Percentiles rank a stretch among this genome's conserved stretches.
Conservation (phyloP, 1,140 invertebrate species). For the Drosophila nasuta region DNA sequence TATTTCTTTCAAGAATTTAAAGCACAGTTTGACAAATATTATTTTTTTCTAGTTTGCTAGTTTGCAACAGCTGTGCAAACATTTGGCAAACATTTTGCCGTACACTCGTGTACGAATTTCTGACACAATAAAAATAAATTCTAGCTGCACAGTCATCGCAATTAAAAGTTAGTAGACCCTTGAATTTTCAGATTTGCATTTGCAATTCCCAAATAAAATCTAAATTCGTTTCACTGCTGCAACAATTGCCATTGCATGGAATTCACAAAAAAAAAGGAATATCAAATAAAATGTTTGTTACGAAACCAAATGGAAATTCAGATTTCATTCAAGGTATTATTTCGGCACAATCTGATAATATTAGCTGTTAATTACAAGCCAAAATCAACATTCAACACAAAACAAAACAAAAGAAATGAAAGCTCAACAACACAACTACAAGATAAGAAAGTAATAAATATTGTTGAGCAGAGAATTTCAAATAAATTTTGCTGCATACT, state of each 20-base stretch:
- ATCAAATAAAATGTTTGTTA: neutral
- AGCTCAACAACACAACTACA: too few relatives aligned
- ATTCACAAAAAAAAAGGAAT: too few relatives aligned
- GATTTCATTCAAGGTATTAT: too few relatives aligned
- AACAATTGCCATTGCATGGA: neutral
- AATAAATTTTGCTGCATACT: too few relatives aligned
- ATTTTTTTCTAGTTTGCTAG: slow-evolving; percentile 29
- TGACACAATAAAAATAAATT: slow-evolving; percentile 34
- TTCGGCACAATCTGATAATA: too few relatives aligned
- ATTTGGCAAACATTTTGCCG: neutral
- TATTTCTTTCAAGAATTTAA: slow-evolving; percentile 5
- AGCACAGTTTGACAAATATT: slow-evolving; percentile 29
- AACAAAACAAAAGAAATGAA: too few relatives aligned
- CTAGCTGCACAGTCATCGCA: slow-evolving; percentile 19
- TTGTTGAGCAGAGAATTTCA: too few relatives aligned
- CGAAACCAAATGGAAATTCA: too few relatives aligned
- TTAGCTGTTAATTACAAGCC: too few relatives aligned
- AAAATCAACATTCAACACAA: too few relatives aligned
- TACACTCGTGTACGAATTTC: slow-evolving; percentile 26
- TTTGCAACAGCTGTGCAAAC: slow-evolving; percentile 45
- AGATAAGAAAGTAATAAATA: too few relatives aligned
- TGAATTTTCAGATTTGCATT: neutral
- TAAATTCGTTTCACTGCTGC: neutral
- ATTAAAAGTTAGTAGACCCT: slow-evolving; percentile 20
- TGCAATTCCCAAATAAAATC: neutral